Evolutionary conservation across 1,140 invertebrate genomes (phyloP), one percentile per base, ranked within the genome.

Genomic region (Phymastichus coffea): DNA sequence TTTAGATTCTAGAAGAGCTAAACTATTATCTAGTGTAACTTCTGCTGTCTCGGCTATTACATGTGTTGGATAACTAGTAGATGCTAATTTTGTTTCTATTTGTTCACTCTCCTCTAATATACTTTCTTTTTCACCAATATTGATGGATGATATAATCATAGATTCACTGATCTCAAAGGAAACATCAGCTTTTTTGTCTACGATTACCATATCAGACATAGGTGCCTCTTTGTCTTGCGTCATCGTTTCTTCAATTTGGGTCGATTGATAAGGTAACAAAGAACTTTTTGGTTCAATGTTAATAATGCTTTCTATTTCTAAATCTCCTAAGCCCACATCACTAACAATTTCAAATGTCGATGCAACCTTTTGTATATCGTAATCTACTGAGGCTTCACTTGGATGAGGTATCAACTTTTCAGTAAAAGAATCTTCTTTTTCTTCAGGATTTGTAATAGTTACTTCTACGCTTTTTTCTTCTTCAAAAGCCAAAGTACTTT

Each of bases 171-270:
- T 70, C 63, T 83, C 76, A 57, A 82, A 79, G 57, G 77, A 67
- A 8, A 76, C 37, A 38, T 72, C 65, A 14, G 84, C 83, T 62
- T 52, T 75, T 70, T 73, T 79, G 22, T 67, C 66, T 14, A 69
- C 54, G 1, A 76, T 74, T 60, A 76, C 68, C 8, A 71, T 53
- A 56, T 77, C 70, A 8, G 35, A 17, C 48, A 86, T 79, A 19
- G 75, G 67, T 10, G 70, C 76, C 77, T 87, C 85, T 47, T 74
- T 80, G 72, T 87, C 85, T 47, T 72, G 56, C 60, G 77, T 66
- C 66, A 77, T 49, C 67, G 77, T 61, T 70, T 81, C 77, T 64
- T 80, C 75, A 37, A 74, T 66, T 25, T 79, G 57, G 4, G 78
- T 67, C 61, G 74, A 76, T 70, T 84, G 75, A 37, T 79, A 73